A percentile compares a stretch with the other conserved stretches of the same genome.
Evolutionary conservation across 2,797 vertebrate species (phyloP).

Genomic region (Tapera naevia): DNA sequence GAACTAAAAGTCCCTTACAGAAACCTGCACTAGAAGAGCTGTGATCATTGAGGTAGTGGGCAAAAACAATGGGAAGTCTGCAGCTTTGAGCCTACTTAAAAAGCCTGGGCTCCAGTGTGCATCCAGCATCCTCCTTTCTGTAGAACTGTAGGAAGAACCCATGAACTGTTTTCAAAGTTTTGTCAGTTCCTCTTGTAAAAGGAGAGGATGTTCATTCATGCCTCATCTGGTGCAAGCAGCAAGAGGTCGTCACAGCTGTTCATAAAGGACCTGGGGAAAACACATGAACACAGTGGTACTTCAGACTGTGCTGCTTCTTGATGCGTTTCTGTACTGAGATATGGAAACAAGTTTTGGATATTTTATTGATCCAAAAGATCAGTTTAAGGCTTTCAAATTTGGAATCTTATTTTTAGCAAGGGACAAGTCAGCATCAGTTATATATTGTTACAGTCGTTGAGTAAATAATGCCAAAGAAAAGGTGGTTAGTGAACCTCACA

Average conservation of each 20-base stretch:
- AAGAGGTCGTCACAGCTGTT: background rate
- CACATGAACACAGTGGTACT: background rate
- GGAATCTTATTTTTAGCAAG: background rate
- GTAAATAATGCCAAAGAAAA: background rate
- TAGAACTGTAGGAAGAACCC: fast-evolving
- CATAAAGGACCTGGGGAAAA: background rate
- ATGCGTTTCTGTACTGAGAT: background rate
- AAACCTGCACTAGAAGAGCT: background rate
- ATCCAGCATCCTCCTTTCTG: background rate
- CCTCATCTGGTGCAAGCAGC: background rate
- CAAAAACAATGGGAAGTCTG: background rate
- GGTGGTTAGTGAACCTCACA: background rate
- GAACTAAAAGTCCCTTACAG: background rate
- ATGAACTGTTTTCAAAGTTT: background rate
- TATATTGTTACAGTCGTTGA: background rate
- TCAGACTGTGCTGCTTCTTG: background rate
- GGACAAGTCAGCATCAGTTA: background rate
- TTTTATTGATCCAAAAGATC: background rate
- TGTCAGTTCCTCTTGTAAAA: background rate
- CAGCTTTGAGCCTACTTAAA: background rate
- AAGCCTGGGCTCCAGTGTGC: background rate
- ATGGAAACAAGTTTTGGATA: background rate
- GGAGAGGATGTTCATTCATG: background rate
- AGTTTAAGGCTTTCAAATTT: background rate
- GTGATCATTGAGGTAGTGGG: background rate